Percentiles rank a stretch among this genome's conserved stretches.
Conservation (phyloP, 2,888 invertebrate genomes). For the Artemia sinica region DNA sequence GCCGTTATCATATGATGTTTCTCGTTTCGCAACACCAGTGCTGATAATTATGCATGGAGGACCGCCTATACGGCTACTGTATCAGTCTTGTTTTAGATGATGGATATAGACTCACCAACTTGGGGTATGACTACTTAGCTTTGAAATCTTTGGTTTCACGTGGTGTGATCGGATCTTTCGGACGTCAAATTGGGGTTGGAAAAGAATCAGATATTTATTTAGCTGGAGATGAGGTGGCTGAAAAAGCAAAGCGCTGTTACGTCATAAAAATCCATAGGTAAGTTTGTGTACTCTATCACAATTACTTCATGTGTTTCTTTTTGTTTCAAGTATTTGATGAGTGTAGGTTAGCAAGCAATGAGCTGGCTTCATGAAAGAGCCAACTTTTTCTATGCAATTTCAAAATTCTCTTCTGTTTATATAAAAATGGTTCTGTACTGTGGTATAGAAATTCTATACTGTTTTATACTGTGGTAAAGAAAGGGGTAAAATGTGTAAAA, state of each 20-base stretch:
- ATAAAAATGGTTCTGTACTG: too few relatives aligned
- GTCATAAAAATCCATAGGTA: slow-evolving; percentile 65
- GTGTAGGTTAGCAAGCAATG: too few relatives aligned
- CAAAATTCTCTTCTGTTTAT: too few relatives aligned
- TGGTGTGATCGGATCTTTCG: slow-evolving; percentile 63
- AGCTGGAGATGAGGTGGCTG: slow-evolving; percentile 59
- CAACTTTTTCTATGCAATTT: too few relatives aligned
- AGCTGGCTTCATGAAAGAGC: too few relatives aligned
- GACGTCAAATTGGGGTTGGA: slow-evolving; percentile 96
- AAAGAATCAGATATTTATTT: slow-evolving; percentile 95
- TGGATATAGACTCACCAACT: slow-evolving; percentile 84
- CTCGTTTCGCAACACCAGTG: slow-evolving; percentile 15
- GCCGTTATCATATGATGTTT: slow-evolving; percentile 8
- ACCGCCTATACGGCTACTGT: neutral
- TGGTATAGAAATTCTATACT: too few relatives aligned
- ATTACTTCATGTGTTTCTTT: too few relatives aligned
- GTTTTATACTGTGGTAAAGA: too few relatives aligned
- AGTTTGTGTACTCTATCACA: slow-evolving; percentile 12
- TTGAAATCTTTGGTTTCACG: slow-evolving; percentile 66
- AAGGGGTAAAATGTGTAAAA: too few relatives aligned
- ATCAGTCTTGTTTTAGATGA: slow-evolving; percentile 48
- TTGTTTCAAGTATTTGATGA: too few relatives aligned
- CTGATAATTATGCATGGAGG: too few relatives aligned
- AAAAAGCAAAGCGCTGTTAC: slow-evolving; percentile 33
- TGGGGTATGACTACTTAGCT: slow-evolving; percentile 91